Evolutionary conservation across 2,113 vertebrate species (phyloP).

Genomic region (Atrichornis clamosus): DNA sequence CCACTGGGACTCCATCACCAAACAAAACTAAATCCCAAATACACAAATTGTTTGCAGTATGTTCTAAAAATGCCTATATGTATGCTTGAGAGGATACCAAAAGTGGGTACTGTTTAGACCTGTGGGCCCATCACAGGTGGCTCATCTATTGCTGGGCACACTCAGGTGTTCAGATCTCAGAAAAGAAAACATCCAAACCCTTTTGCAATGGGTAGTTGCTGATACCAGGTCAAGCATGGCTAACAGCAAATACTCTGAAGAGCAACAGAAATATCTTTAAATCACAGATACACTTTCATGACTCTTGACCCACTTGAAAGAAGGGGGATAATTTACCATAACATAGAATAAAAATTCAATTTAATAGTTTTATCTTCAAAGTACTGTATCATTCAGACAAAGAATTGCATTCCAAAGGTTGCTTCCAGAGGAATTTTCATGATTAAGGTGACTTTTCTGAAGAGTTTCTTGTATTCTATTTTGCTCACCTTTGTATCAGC

Average conservation of each 20-base stretch:
- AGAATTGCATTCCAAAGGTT: background rate
- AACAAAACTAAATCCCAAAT: background rate
- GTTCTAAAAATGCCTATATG: background rate
- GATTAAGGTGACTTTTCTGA: background rate
- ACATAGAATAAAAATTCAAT: background rate
- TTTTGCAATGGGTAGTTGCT: background rate
- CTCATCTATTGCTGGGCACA: background rate
- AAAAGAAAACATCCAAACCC: background rate
- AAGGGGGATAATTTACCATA: background rate
- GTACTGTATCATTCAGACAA: background rate
- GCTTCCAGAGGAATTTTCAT: background rate
- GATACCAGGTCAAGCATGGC: background rate
- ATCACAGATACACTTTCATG: background rate
- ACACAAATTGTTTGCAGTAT: background rate
- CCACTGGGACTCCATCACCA: background rate
- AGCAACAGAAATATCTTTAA: background rate
- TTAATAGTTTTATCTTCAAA: background rate
- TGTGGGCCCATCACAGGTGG: rapidly evolving
- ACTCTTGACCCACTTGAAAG: background rate
- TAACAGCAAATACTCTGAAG: background rate
- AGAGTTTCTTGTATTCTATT: background rate
- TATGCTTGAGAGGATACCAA: background rate
- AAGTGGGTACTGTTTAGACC: background rate
- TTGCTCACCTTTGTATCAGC: background rate
- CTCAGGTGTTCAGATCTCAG: background rate